Conservation (phyloP, 2,888 invertebrate species). For the Lithosia quadra region DNA sequence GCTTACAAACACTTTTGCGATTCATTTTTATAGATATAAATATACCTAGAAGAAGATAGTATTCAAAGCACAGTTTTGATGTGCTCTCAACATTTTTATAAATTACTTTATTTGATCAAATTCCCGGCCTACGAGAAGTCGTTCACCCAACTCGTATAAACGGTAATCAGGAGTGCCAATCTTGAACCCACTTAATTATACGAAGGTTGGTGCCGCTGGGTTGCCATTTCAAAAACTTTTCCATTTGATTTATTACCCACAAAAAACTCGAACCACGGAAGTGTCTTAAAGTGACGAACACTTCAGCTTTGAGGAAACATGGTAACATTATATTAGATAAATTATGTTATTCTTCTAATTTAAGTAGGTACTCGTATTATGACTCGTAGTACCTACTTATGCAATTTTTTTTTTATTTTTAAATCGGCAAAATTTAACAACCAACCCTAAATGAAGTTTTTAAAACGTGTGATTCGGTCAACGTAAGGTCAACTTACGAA, state of each 20-base stretch:
- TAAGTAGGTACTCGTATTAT: no score
- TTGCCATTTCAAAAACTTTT: slow-evolving; percentile 8
- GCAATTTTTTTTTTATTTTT: no score
- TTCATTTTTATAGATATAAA: no score
- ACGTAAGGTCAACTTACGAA: no score
- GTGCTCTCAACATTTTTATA: not conserved
- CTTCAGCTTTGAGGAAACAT: not conserved
- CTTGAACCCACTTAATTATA: slow-evolving; percentile 37
- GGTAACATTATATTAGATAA: no score
- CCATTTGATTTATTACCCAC: not conserved
- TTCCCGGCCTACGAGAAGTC: not conserved
- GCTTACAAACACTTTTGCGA: no score
- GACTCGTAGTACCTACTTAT: no score
- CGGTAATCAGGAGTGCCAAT: slow-evolving; percentile 36
- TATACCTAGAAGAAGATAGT: no score
- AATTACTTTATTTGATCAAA: not conserved
- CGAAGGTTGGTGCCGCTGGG: not conserved
- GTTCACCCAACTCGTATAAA: slow-evolving; percentile 31
- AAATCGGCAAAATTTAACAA: no score
- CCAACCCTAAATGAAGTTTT: no score
- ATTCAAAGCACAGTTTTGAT: not conserved
- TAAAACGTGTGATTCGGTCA: no score
- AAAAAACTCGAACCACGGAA: slow-evolving; percentile 5
- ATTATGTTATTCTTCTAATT: not conserved
- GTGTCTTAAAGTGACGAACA: not conserved